Conservation (phyloP, 2,113 vertebrate species). For the Triplophysa rosa region DNA sequence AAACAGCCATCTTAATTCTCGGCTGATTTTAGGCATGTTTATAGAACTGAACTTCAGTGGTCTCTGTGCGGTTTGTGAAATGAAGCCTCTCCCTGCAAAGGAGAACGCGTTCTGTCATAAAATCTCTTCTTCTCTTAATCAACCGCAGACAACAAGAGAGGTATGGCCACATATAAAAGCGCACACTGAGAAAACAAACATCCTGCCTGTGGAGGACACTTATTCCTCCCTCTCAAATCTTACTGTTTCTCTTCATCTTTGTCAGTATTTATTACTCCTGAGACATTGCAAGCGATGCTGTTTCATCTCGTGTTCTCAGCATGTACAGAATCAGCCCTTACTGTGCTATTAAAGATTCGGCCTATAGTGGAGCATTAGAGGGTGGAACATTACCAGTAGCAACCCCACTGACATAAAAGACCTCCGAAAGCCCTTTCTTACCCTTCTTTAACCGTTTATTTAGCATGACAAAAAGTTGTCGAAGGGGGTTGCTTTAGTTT, state of each 20-base stretch:
- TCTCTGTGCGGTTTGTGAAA: conserved; percentile 37
- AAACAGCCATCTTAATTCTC: conserved; percentile 42
- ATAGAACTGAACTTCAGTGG: conserved; percentile 28
- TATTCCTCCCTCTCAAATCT: conserved; percentile 22
- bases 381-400: conserved; percentile 35
- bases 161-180: conserved; percentile 26
- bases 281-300: not conserved
- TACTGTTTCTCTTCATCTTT: conserved; percentile 24
- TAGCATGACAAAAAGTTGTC: conserved; percentile 35
- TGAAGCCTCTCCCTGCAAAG: conserved; percentile 19
- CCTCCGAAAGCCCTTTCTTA: conserved; percentile 17
- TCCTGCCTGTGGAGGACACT: conserved; percentile 17
- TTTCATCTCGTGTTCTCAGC: conserved; percentile 36
- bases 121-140: conserved; percentile 37
- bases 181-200: conserved; percentile 35
- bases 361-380: conserved; percentile 22
- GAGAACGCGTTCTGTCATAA: conserved; percentile 19
- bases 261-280: conserved; percentile 24
- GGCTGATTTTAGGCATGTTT: conserved; percentile 36
- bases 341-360: conserved; percentile 26
- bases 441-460: conserved; percentile 20
- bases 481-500: conserved; percentile 8
- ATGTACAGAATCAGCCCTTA: conserved; percentile 36
- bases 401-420: conserved; percentile 30
- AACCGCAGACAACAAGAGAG: conserved; percentile 34